Conservation (phyloP, 2,888 invertebrate genomes). For the Gymnocheta viridis region DNA sequence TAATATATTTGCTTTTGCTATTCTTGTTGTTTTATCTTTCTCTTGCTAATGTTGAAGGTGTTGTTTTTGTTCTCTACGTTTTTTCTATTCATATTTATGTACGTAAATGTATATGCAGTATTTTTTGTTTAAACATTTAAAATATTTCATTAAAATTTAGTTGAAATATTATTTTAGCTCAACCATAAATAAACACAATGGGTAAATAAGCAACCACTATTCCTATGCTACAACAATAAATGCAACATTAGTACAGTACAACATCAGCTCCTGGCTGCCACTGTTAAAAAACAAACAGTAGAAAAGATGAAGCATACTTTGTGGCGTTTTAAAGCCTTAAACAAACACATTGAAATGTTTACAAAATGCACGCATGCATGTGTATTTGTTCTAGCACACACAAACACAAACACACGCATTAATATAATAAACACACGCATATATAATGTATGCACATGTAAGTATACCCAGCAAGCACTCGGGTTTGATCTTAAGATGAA, state of each 20-base stretch:
- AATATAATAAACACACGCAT: not conserved
- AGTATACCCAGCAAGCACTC: too few species aligned
- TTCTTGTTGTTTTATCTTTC: not conserved
- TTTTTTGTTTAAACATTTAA: slow-evolving; percentile 47
- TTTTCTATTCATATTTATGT: not conserved
- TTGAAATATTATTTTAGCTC: slow-evolving; percentile 67
- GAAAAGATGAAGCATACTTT: slow-evolving; percentile 70
- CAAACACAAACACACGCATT: not conserved
- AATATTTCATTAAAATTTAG: slow-evolving; percentile 68
- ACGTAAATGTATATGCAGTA: not conserved
- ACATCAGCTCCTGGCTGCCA: slow-evolving; percentile 43
- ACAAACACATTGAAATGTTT: slow-evolving; percentile 66
- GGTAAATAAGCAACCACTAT: slow-evolving; percentile 52
- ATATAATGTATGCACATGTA: too few species aligned
- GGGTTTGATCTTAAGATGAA: too few species aligned
- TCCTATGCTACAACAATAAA: slow-evolving; percentile 31
- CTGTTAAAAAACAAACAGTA: slow-evolving; percentile 55
- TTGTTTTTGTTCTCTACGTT: slow-evolving; percentile 12
- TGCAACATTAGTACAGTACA: not conserved
- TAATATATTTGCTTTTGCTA: slow-evolving; percentile 38
- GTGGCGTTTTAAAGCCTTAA: slow-evolving; percentile 71
- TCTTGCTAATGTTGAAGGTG: slow-evolving; percentile 12
- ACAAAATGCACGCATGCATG: slow-evolving; percentile 63
- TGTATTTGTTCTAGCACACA: slow-evolving; percentile 20
- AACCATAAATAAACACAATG: slow-evolving; percentile 62